Conservation (phyloP, 2,888 invertebrate genomes). For the Phengaris arion region DNA sequence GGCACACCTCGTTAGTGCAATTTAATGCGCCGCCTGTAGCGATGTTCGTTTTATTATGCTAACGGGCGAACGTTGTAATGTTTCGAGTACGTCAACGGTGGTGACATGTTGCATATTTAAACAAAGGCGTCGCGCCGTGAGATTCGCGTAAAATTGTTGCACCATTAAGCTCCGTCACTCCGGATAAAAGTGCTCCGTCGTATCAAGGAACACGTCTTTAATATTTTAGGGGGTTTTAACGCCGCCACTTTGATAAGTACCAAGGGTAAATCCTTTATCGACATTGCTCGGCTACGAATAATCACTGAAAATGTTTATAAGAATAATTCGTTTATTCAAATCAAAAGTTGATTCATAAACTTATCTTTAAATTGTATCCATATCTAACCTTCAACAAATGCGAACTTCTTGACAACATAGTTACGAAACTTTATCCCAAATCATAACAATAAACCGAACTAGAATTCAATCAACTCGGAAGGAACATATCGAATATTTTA, state of each 20-base stretch:
- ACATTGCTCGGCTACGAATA: no score
- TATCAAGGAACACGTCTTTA: conserved; percentile 28
- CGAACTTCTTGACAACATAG: background rate
- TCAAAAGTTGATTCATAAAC: background rate
- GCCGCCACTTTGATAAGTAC: background rate
- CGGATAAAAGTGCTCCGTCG: conserved; percentile 41
- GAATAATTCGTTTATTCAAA: background rate
- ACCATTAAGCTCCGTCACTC: conserved; percentile 56
- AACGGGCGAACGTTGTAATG: conserved; percentile 69
- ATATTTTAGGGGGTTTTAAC: conserved; percentile 18
- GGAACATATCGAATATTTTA: conserved; percentile 28
- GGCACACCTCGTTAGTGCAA: conserved; percentile 49
- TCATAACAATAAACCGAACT: conserved; percentile 16
- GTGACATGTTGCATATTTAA: conserved; percentile 72
- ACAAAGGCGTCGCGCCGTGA: conserved; percentile 54
- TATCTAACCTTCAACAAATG: background rate
- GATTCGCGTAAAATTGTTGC: conserved; percentile 57
- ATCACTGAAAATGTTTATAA: no score
- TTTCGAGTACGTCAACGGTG: conserved; percentile 69
- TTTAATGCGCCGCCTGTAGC: conserved; percentile 66
- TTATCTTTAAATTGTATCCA: background rate
- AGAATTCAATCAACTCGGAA: conserved; percentile 19
- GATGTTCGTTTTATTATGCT: conserved; percentile 72
- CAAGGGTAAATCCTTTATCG: background rate
- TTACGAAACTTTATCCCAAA: conserved; percentile 11